These are phyloP conservation scores for Himantopus leucocephalus DNA, from an alignment of 2,113 vertebrate genomes.

Conservation along the genomic window DNA sequence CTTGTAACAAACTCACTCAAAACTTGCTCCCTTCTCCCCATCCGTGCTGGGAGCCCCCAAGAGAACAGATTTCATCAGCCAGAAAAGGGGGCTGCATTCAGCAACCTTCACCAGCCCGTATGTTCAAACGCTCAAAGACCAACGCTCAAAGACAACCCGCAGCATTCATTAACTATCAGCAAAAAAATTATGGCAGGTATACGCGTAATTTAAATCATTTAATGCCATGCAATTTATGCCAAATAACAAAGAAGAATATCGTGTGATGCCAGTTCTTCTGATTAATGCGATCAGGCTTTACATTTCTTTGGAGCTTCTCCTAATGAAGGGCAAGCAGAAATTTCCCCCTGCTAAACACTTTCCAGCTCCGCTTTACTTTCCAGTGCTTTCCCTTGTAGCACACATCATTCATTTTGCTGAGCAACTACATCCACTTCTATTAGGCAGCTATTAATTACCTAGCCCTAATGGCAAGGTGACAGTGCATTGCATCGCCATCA, in stretches of 20 bases:
- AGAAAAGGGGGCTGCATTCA: not conserved
- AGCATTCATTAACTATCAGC: conserved; percentile 38
- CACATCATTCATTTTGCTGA: conserved; percentile 61
- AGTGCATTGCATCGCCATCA: not conserved
- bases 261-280: conserved; percentile 31
- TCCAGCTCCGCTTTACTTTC: conserved; percentile 48
- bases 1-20: not conserved
- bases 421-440: conserved; percentile 47
- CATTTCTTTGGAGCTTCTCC: conserved; percentile 62
- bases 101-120: not conserved
- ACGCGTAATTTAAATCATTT: conserved; percentile 46
- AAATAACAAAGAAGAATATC: conserved; percentile 59
- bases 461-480: conserved; percentile 61
- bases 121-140: not conserved
- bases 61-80: not conserved
- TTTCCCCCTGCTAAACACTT: conserved; percentile 51
- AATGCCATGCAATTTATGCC: conserved; percentile 40
- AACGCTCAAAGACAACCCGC: not conserved
- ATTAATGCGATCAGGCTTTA: conserved; percentile 53
- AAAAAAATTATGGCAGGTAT: conserved; percentile 30
- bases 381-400: conserved; percentile 35
- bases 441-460: conserved; percentile 64
- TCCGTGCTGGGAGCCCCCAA: fast-evolving
- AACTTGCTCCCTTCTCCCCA: not conserved
- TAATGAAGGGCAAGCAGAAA: conserved; percentile 69